Evolutionary conservation across 2,888 invertebrate genomes (phyloP), one percentile per base, ranked within the genome.

Genomic region (Leptothorax acervorum): DNA sequence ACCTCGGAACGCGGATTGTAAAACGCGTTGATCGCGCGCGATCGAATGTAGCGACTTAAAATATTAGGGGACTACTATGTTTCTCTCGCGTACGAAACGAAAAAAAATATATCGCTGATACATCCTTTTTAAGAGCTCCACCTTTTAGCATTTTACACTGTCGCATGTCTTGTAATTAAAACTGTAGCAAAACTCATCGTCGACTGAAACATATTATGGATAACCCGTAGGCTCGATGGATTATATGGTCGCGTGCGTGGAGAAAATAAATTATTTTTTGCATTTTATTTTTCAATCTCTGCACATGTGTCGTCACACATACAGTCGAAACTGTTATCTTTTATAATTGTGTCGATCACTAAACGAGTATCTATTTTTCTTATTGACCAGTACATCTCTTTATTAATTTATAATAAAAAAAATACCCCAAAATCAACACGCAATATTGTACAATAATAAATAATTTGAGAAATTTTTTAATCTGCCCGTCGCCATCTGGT

Each of bases 161-260:
- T 78, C 79, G 28, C 57, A 23, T 68, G 68, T 65, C 76, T 42
- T 66, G 55, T 51, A 63, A 45, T 65, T 66, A 39, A 45, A 74
- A 82, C 12, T 45, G 5, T 82, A 55, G 39, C n/a, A 53, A 15
- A 53, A 65, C n/a, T 45, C 75, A 82, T 31, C 71, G 31, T 75
- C 75, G 55, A 71, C 73, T 39, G 73, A 82, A 48, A 63, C 42
- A n/a, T 63, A 75, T 53, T 53, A 60, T 35, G 39, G 31, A 82
- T 63, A 62, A 62, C 42, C 48, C 23, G 75, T 82, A 63, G 82
- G 53, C 63, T 75, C 65, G 82, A 82, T 55, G 63, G 74, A 74
- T 82, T 74, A 82, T 63, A 45, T 57, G 65, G 45, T 74, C 48
- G 74, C 63, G 74, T 53, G 51, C 3, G 28, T 51, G 23, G 48